Conservation (phyloP, 2,797 vertebrate genomes). For the Poecilia gillii region DNA sequence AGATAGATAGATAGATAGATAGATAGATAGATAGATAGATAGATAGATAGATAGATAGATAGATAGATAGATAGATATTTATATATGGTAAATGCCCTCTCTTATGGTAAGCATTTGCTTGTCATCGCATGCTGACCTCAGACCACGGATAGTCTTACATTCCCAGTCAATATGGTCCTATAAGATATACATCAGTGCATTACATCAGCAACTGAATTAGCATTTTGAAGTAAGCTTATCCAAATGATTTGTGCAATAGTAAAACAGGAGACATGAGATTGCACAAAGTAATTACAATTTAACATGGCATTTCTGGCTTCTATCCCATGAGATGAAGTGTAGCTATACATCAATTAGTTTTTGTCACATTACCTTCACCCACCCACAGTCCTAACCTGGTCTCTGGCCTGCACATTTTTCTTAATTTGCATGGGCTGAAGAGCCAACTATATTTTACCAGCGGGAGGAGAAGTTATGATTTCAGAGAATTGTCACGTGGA, state of each 20-base stretch:
- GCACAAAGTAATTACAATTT: constrained; percentile 58
- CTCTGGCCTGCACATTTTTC: constrained; percentile 58
- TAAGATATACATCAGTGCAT: constrained; percentile 8
- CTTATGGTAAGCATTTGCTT: neutral
- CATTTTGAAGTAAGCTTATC: constrained; percentile 21
- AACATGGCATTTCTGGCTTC: constrained; percentile 66
- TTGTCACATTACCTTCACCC: constrained; percentile 63
- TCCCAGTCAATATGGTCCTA: constrained; percentile 29
- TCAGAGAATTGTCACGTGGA: constrained; percentile 64
- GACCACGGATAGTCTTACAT: constrained; percentile 13
- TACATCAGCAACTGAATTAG: constrained; percentile 15
- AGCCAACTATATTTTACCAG: constrained; percentile 63
- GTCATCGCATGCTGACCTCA: neutral
- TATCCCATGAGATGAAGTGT: constrained; percentile 56
- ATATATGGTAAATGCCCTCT: too few species aligned
- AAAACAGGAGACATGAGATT: constrained; percentile 35
- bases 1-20: too few species aligned
- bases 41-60: too few species aligned
- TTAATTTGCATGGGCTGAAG: constrained; percentile 67
- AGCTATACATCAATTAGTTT: constrained; percentile 70
- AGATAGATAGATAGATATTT: too few species aligned
- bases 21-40: too few species aligned
- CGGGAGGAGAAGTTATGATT: constrained; percentile 67
- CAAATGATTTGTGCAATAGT: constrained; percentile 22
- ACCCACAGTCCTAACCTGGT: constrained; percentile 39